Evolutionary conservation across 2,888 invertebrate species (phyloP).

Genomic region (Unio pictorum): DNA sequence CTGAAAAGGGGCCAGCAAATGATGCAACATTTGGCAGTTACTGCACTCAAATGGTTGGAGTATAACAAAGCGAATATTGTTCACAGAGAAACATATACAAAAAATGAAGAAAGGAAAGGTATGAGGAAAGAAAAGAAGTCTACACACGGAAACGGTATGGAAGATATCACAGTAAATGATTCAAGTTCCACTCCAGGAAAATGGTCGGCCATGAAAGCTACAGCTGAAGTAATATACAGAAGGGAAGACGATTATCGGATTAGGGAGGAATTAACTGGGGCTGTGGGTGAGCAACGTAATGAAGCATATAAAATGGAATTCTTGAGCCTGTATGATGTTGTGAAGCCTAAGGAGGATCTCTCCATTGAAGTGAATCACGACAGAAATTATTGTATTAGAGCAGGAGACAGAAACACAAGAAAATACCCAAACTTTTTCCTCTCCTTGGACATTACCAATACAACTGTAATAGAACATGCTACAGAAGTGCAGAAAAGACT

Average conservation of each 20-base stretch:
- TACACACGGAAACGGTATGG: conserved; percentile 2
- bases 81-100: conserved; percentile 14
- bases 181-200: conserved; percentile 25
- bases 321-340: conserved; percentile 11
- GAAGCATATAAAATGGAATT: conserved; percentile 4
- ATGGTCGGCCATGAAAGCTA: conserved; percentile 72
- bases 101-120: conserved; percentile 9
- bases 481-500: conserved; percentile 62
- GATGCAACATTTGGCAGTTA: conserved; percentile 12
- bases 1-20: conserved; percentile 17
- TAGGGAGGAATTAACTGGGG: conserved; percentile 69
- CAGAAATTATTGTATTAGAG: neutral
- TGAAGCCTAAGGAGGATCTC: neutral
- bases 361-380: neutral
- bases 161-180: conserved; percentile 12
- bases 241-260: no score
- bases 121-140: neutral
- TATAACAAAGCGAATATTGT: conserved; percentile 14
- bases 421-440: conserved; percentile 64
- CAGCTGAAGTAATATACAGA: conserved; percentile 71
- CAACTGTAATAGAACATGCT: conserved; percentile 48
- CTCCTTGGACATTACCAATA: conserved; percentile 64
- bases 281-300: neutral
- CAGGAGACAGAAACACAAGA: conserved; percentile 11
- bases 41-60: conserved; percentile 8